Base-by-base conservation (phyloP, 2,888 invertebrate genomes). In the Dioctria linearis region DNA sequence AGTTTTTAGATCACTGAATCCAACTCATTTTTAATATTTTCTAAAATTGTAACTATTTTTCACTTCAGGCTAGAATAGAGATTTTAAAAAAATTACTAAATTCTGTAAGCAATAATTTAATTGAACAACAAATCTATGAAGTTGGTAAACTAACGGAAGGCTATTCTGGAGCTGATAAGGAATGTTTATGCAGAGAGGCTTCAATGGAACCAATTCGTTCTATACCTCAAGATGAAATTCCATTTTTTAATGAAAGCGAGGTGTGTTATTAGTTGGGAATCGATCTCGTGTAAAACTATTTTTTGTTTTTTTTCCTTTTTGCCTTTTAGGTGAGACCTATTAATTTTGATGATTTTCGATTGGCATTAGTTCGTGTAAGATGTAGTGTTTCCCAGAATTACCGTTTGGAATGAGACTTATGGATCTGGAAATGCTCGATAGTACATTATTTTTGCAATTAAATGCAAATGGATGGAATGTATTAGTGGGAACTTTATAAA, bases 101-200 rank as follows among this genome's bases (percentile, higher is more conserved):
- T 13, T 91, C 90, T 3, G 96, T 96, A 85, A 90, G 89, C 4
- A 92, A 96, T 86, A 88, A 90, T 8, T 88, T 99, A 3, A 90
- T 87, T 0, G 87, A 90, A 0, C 88, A 89, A 0, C 92, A 97
- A 79, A 90, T 96, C 8, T 85, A 90, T 0, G 90, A 91, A 82
- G 91, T 98, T 80, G 94, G 95, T 0, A 85, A 88, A 11, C 88
- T 93, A 40, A 94, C 98, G 0, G 93, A 94, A 8, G 98, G 98
- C 1, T 99, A 96, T 90, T 98, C 98, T 0, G 98, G 98, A 5
- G 97, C 99, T 0, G 99, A 99, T 89, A 95, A 99, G 94, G 93
- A 94, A 83, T 95, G 95, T 84, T 91, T 99, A 2, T 98, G 98
- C 87, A 93, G 95, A 40, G 99, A 99, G 89, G 98, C 99, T 0